Base-by-base conservation (phyloP, 2,888 invertebrate species). In the Cabera pusaria region DNA sequence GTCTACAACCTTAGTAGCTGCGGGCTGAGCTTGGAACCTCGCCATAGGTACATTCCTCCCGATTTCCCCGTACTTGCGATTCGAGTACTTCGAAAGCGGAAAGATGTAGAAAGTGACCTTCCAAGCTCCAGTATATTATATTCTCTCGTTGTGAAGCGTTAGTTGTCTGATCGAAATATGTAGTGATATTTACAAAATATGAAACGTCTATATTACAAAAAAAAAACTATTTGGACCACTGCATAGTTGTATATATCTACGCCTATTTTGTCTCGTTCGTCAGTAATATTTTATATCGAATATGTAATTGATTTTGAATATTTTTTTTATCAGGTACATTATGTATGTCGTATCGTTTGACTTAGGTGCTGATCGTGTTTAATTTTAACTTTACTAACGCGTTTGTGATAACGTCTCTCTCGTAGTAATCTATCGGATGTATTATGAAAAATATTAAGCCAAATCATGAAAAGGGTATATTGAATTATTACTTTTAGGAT, bases 401-500 rank as follows among this genome's bases (percentile, higher is more conserved):
- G 61, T 75, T 76, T 81, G 81, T 85, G 81, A 85, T 83, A 82
- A 68, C 63, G 76, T 74, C 81, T 83, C 81, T 84, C 79, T 80
- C 75, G 65, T n/a, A n/a, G n/a, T 79, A 72, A 73, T 72, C 74
- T 74, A 69, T 76, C 67, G 65, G 71, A 73, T 74, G 72, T 75
- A 76, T 67, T 74, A 67, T 75, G 64, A 70, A 72, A 53, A 39
- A 33, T 39, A 40, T 25, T 78, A 78, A 78, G 86, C 84, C 85
- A 85, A 87, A 87, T 85, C 86, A 84, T 82, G 82, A 72, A 73
- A 83, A 79, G 83, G 85, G 82, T 85, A 85, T 83, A 81, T 79
- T 81, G 72, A 81, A 79, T 76, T 79, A 75, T 81, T 83, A 82
- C 77, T 74, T 82, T 80, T 84, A 83, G 79, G 72, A 73, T 84